Base-by-base conservation (phyloP, 2,797 vertebrate genomes). In the Strix occidentalis region DNA sequence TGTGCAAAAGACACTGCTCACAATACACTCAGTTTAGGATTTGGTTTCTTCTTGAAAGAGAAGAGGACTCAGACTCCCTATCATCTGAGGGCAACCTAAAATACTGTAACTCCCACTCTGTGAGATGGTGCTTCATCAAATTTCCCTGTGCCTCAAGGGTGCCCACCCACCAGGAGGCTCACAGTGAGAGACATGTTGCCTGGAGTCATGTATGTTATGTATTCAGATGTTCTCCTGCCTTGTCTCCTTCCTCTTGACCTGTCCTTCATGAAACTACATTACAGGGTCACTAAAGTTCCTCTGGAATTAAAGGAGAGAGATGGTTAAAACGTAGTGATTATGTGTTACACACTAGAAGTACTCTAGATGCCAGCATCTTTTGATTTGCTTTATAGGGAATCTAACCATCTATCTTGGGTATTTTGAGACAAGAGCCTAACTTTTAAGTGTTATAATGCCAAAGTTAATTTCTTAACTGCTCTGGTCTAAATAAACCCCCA, bases 251-350 rank as follows among this genome's bases (percentile, higher is more conserved):
- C 35, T 81, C 50, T 65, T 48, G 28, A 8, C 8, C 24, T 23
- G 4, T 37, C 11, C 21, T 9, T 76, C 19, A 41, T n/a, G 33
- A 63, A 79, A 31, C 8, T 51, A 3, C 11, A 23, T 65, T n/a
- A 29, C 37, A 43, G 15, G 11, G 11, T 60, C 48, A 31, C 10
- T 37, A n/a, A 41, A 3, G 6, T 50, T 41, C 16, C 13, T 29
- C 24, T 61, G 57, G 14, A 58, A 39, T 35, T 45, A 50, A 88
- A 76, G 19, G 31, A 87, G 4, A 75, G 25, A 71, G 20, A 9
- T 6, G 2, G 28, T 26, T 74, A 35, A 53, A 84, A 13, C 0
- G 0, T 1, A n/a, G 7, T 8, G 8, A 63, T 91, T 53, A 33
- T 61, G 7, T 33, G 16, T 26, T 39, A 50, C 6, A 45, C 10